Conservation (phyloP, 1,140 invertebrate genomes). For the Planococcus citri region DNA sequence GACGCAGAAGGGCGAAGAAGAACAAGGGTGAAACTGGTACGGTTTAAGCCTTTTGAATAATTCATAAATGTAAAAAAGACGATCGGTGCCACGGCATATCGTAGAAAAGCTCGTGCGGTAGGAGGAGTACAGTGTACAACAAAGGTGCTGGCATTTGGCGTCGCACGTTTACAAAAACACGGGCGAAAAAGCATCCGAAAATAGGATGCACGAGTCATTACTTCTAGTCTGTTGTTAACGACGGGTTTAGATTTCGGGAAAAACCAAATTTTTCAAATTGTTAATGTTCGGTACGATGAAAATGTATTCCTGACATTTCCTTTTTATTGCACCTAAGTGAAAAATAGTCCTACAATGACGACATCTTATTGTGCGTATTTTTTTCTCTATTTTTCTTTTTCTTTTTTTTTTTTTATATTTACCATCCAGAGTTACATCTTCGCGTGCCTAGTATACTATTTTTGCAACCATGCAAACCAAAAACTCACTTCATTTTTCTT, state of each 20-base stretch:
- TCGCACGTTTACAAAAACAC: constrained; percentile 19
- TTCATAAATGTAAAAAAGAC: constrained; percentile 20
- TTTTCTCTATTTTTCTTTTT: background rate
- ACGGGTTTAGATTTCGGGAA: constrained; percentile 16
- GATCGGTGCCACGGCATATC: constrained; percentile 15
- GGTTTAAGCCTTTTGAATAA: constrained; percentile 19
- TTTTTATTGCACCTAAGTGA: constrained; percentile 17
- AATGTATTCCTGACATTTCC: constrained; percentile 15
- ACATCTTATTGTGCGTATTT: background rate
- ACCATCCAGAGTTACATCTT: too few relatives aligned
- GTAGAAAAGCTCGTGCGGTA: background rate
- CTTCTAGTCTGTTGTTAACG: constrained; percentile 19
- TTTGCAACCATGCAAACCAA: too few relatives aligned
- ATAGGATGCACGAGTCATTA: constrained; percentile 20
- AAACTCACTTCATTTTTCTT: too few relatives aligned
- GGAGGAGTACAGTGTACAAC: background rate
- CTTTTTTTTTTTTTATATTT: too few relatives aligned
- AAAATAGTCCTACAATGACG: constrained; percentile 12
- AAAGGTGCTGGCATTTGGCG: constrained; percentile 18
- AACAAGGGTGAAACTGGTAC: constrained; percentile 16
- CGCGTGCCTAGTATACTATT: too few relatives aligned
- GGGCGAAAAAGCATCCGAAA: constrained; percentile 9
- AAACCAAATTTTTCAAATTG: constrained; percentile 20
- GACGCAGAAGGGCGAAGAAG: background rate
- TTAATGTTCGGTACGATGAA: constrained; percentile 18